Evolutionary conservation across 2,113 vertebrate species (phyloP).

Genomic region (Chloebia gouldiae): DNA sequence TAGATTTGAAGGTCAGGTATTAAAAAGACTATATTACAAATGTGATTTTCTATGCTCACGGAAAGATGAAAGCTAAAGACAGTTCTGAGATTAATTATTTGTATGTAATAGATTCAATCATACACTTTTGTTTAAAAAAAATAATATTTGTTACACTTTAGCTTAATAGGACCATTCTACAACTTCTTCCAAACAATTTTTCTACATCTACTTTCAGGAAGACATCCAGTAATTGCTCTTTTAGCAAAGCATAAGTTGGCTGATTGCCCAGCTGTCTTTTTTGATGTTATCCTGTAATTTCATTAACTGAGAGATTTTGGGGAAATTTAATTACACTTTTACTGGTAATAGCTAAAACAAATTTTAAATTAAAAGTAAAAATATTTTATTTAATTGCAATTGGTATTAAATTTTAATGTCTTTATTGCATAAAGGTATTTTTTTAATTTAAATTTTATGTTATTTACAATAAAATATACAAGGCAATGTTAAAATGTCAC

Average conservation of each 20-base stretch:
- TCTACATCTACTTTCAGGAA: neutral
- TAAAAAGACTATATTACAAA: neutral
- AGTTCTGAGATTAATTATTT: neutral
- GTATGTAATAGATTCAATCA: neutral
- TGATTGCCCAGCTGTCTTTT: neutral
- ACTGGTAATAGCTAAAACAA: neutral
- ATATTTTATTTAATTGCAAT: conserved; percentile 29
- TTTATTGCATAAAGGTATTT: conserved; percentile 65
- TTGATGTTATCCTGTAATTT: neutral
- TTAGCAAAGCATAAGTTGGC: neutral
- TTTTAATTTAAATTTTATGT: conserved; percentile 57
- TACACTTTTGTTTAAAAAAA: neutral
- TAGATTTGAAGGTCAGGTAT: neutral
- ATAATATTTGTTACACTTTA: neutral
- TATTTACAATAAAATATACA: conserved; percentile 78
- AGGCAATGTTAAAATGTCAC: conserved; percentile 22
- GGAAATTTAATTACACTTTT: neutral
- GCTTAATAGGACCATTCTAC: neutral
- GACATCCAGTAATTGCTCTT: neutral
- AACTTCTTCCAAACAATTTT: neutral
- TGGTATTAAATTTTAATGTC: conserved; percentile 42
- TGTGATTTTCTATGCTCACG: neutral
- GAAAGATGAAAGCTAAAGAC: neutral
- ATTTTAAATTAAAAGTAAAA: neutral
- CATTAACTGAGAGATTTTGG: neutral